Evolutionary conservation across 2,113 vertebrate genomes (phyloP).

Genomic region (Laticauda laticaudata): DNA sequence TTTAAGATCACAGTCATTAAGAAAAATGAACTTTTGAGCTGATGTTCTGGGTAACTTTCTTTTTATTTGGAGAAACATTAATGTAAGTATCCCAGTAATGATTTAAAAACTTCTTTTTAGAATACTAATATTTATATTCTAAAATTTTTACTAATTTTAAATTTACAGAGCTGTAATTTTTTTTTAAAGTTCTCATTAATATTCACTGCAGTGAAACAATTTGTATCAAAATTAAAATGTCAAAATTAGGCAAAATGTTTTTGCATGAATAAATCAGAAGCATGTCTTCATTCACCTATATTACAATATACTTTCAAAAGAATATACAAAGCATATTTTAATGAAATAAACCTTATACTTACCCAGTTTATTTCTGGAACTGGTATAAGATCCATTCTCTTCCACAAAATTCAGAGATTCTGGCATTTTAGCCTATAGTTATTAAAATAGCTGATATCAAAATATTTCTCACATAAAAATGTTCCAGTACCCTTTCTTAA

Average conservation of each 20-base stretch:
- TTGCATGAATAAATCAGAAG: not conserved
- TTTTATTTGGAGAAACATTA: not conserved
- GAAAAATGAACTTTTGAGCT: not conserved
- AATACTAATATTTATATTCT: not conserved
- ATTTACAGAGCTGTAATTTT: not conserved
- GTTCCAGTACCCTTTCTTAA: not conserved
- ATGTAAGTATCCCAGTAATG: not conserved
- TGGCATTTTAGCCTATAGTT: constrained; percentile 37
- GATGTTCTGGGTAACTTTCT: not conserved
- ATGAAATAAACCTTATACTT: constrained; percentile 1
- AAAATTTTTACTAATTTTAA: not conserved
- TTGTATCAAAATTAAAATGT: not conserved
- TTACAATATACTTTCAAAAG: not conserved
- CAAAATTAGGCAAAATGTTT: not conserved
- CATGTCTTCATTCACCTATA: not conserved
- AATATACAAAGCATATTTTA: not conserved
- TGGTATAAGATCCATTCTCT: not conserved
- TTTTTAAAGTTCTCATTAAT: not conserved
- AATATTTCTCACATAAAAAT: not conserved
- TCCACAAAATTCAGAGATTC: not conserved
- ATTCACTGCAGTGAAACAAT: not conserved
- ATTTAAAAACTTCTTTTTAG: not conserved
- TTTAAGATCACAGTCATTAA: not conserved
- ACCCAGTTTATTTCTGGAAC: constrained; percentile 21
- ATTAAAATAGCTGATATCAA: not conserved